Conservation (phyloP, 1,140 invertebrate genomes). For the Thaumatotibia leucotreta region DNA sequence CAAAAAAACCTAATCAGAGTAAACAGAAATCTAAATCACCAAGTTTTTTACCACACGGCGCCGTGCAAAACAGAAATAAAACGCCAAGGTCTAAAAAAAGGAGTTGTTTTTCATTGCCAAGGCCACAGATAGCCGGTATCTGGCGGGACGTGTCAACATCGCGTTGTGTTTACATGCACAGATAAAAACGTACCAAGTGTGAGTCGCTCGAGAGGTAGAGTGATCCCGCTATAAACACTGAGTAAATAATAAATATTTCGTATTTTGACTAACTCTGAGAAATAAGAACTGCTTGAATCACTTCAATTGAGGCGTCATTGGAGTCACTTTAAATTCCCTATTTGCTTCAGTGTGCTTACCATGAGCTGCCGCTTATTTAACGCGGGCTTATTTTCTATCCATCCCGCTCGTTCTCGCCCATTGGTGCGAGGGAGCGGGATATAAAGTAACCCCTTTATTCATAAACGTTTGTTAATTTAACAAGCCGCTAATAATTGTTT, state of each 20-base stretch:
- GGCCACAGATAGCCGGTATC: slow-evolving; percentile 72
- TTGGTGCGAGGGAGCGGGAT: too few relatives aligned
- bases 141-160: slow-evolving; percentile 58
- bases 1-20: slow-evolving; percentile 8
- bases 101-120: slow-evolving; percentile 72
- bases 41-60: neutral
- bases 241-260: neutral
- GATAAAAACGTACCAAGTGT: slow-evolving; percentile 45
- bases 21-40: slow-evolving; percentile 12
- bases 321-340: too few relatives aligned
- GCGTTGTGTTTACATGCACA: slow-evolving; percentile 60
- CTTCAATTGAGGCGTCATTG: too few relatives aligned
- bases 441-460: too few relatives aligned
- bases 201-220: neutral
- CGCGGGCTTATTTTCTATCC: too few relatives aligned
- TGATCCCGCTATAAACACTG: too few relatives aligned
- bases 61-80: slow-evolving; percentile 18
- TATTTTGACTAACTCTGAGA: neutral
- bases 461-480: too few relatives aligned
- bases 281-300: too few relatives aligned
- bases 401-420: too few relatives aligned
- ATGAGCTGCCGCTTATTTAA: too few relatives aligned
- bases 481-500: too few relatives aligned
- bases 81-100: slow-evolving; percentile 53
- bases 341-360: too few relatives aligned